A percentile compares a stretch with the other conserved stretches of the same genome.
phyloP scores from a whole-genome alignment of 2,888 invertebrate genomes.

The Argynnis bischoffii region DNA sequence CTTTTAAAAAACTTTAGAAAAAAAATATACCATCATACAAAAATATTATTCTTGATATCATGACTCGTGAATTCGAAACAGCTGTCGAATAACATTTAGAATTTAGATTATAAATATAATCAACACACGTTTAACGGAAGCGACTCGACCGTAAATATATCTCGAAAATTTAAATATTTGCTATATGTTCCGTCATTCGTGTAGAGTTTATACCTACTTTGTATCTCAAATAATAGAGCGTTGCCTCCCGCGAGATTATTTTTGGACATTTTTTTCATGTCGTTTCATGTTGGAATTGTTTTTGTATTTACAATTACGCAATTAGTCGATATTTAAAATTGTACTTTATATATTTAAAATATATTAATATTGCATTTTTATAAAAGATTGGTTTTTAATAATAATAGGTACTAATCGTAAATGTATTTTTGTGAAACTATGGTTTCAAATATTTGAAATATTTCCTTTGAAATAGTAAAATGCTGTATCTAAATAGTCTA shows the following conservation, averaged over 20 bases:
- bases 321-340: not conserved
- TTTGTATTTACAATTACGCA: not conserved
- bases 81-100: slow-evolving; percentile 15
- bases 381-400: not conserved
- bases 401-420: not conserved
- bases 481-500: slow-evolving; percentile 7
- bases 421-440: not conserved
- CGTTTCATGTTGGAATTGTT: not conserved
- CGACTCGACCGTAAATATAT: slow-evolving; percentile 16
- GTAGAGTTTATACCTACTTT: not conserved
- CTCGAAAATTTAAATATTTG: slow-evolving; percentile 20
- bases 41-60: not conserved
- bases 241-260: slow-evolving; percentile 19
- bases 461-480: slow-evolving; percentile 8
- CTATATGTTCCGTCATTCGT: not conserved
- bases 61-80: slow-evolving; percentile 1
- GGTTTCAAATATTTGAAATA: not conserved
- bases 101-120: slow-evolving; percentile 10
- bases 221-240: not conserved
- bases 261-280: slow-evolving; percentile 3
- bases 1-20: no score
- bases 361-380: no score
- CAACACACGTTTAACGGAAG: slow-evolving; percentile 21
- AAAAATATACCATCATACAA: not conserved
- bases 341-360: no score